Conservation (phyloP, 2,113 vertebrate species). For the Maccullochella peelii region DNA sequence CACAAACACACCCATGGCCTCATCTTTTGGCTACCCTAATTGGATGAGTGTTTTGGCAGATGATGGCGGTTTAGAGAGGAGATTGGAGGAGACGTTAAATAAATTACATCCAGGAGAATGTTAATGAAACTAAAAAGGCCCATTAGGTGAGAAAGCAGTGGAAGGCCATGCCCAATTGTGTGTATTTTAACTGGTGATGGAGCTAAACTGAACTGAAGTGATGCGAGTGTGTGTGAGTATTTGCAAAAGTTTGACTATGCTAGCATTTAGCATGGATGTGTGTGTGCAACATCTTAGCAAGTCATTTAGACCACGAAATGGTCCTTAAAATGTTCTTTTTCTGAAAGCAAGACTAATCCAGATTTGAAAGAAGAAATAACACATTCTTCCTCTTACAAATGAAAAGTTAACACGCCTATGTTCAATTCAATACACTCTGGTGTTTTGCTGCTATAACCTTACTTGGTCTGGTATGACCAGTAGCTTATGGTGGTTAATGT, state of each 20-base stretch:
- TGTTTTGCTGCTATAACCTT: no score
- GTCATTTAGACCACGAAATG: neutral
- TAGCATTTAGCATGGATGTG: neutral
- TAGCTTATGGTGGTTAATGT: neutral
- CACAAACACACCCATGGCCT: neutral
- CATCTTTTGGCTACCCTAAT: neutral
- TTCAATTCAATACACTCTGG: neutral
- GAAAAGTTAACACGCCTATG: neutral
- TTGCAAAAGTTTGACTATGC: neutral
- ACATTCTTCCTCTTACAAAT: neutral
- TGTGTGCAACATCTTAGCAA: neutral
- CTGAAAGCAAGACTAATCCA: neutral
- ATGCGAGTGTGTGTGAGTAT: neutral
- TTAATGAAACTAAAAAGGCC: slow-evolving; percentile 52
- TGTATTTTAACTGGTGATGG: neutral
- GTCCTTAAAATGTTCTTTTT: neutral
- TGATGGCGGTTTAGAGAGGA: slow-evolving; percentile 10
- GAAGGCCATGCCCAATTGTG: neutral
- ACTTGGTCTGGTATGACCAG: neutral
- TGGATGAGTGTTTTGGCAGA: slow-evolving; percentile 47
- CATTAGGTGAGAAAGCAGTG: neutral
- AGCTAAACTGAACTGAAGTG: neutral
- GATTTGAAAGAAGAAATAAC: neutral
- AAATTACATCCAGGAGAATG: slow-evolving; percentile 58
- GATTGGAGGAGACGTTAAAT: slow-evolving; percentile 36